These are phyloP conservation scores for Sparidentex hasta DNA, from an alignment of 2,797 vertebrate species.

Conservation along the genomic window DNA sequence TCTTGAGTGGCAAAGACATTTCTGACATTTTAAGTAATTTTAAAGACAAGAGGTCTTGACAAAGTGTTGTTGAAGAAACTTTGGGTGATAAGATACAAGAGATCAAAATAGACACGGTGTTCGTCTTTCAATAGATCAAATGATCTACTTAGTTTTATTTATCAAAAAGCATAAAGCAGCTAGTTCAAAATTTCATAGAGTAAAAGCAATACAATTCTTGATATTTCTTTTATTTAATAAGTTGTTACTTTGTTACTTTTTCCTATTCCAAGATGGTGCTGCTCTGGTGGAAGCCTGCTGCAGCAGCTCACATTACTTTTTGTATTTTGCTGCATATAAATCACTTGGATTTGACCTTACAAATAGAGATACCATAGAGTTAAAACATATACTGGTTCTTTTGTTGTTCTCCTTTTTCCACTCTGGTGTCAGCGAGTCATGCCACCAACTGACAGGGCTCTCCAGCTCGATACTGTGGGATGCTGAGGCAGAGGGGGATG, in stretches of 20 bases:
- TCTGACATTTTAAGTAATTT: not conserved
- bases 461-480: not conserved
- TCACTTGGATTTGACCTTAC: too few relatives aligned
- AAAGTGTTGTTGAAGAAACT: not conserved
- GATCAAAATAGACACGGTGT: not conserved
- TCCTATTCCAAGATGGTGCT: too few relatives aligned
- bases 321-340: too few relatives aligned
- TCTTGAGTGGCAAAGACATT: not conserved
- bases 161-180: not conserved
- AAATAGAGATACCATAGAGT: not conserved
- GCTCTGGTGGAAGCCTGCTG: too few relatives aligned
- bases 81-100: not conserved
- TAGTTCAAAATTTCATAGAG: not conserved
- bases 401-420: not conserved
- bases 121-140: slow-evolving; percentile 15
- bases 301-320: too few relatives aligned
- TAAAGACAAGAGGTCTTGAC: not conserved
- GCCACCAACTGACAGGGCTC: not conserved
- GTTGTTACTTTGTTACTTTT: too few relatives aligned
- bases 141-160: slow-evolving; percentile 27
- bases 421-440: not conserved
- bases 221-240: too few relatives aligned
- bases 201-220: too few relatives aligned
- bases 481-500: not conserved
- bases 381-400: not conserved